These are phyloP conservation scores for Caenorhabditis wallacei DNA, from an alignment of 2,888 invertebrate species.

Conservation along the genomic window DNA sequence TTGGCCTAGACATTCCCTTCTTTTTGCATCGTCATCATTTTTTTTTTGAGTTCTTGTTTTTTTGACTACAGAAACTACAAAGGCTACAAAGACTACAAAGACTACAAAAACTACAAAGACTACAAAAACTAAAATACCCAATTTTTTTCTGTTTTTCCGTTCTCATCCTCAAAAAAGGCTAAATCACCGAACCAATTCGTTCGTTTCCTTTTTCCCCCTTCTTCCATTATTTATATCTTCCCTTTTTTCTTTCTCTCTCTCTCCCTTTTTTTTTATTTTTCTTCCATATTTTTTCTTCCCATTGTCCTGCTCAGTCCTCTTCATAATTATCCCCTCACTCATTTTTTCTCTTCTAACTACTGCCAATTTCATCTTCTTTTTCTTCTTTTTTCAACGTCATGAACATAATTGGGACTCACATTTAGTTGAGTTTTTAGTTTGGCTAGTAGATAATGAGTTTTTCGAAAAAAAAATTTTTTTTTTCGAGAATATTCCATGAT, in stretches of 20 bases:
- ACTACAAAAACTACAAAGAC: too few species aligned
- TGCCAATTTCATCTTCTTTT: neutral
- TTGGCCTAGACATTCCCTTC: constrained; percentile 5
- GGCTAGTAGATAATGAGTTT: too few species aligned
- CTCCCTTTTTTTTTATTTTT: neutral
- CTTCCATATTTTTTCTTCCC: neutral
- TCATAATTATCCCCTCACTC: neutral
- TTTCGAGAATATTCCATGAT: too few species aligned
- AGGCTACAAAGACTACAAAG: neutral
- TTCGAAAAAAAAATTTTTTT: too few species aligned
- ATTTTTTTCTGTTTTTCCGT: neutral
- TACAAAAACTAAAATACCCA: neutral
- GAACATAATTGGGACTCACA: neutral
- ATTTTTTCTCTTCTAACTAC: too few species aligned
- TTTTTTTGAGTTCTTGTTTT: neutral
- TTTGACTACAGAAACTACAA: neutral
- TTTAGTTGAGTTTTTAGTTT: too few species aligned
- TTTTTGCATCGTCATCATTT: neutral
- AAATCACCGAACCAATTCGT: neutral
- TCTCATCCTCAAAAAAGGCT: neutral
- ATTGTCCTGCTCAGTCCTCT: neutral
- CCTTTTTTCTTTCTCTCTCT: neutral
- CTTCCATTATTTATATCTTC: neutral
- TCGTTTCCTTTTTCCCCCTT: neutral
- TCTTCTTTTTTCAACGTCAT: neutral